phyloP scores from a whole-genome alignment of 2,113 vertebrate genomes.

The Catharus bicknelli region DNA sequence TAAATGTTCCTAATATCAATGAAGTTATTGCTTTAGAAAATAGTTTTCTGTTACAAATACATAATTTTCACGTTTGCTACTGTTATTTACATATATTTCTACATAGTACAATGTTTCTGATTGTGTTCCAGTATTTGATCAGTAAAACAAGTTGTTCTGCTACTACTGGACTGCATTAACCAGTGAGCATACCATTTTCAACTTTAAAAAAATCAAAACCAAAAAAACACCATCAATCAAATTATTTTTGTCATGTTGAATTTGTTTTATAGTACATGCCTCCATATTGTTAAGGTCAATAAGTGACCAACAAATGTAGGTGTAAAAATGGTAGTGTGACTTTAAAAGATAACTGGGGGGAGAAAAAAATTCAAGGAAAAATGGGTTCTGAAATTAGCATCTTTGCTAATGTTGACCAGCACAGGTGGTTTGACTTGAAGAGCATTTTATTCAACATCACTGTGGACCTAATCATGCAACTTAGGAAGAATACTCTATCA shows the following conservation, averaged over 20 bases:
- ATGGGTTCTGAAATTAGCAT: neutral
- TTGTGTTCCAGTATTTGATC: neutral
- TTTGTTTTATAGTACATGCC: neutral
- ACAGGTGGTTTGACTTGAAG: neutral
- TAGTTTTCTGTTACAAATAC: neutral
- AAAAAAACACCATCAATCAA: neutral
- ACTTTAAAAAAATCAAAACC: neutral
- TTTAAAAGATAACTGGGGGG: neutral
- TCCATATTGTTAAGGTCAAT: neutral
- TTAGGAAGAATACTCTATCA: neutral
- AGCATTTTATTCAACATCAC: neutral
- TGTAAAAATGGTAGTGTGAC: rapidly evolving
- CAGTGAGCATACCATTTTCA: neutral
- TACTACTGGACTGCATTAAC: neutral
- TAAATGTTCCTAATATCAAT: neutral
- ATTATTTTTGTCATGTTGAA: neutral
- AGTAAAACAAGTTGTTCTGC: neutral
- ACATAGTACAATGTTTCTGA: neutral
- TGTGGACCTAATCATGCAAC: neutral
- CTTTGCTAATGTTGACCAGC: neutral
- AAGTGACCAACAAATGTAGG: neutral
- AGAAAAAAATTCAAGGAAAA: neutral
- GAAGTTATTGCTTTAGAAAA: neutral
- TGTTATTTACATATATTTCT: neutral
- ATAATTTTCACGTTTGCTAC: neutral